Evolutionary conservation across 2,888 invertebrate species (phyloP).

Genomic region (Orchestes rusci): DNA sequence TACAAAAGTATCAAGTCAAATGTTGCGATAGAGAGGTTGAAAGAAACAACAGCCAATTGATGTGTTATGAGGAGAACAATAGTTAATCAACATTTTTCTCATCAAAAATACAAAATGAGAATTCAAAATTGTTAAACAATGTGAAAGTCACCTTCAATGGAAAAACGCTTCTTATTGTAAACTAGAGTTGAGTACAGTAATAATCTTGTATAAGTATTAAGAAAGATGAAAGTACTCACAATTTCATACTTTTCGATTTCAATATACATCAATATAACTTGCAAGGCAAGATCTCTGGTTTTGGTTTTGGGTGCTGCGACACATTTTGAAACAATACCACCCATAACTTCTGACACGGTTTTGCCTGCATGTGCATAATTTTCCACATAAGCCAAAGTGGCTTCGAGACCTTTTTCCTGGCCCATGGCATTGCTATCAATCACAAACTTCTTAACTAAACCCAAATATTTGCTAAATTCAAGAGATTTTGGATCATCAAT

Average conservation of each 20-base stretch:
- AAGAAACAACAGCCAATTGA: no score
- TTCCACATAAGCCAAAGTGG: slow-evolving; percentile 83
- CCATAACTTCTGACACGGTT: slow-evolving; percentile 75
- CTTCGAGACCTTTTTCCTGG: slow-evolving; percentile 92
- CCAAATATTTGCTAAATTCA: slow-evolving; percentile 87
- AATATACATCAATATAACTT: slow-evolving; percentile 86
- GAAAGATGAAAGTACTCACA: slow-evolving; percentile 43
- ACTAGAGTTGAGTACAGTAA: no score
- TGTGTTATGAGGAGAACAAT: no score
- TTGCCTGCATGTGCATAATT: slow-evolving; percentile 84
- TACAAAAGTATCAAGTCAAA: no score
- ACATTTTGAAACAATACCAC: slow-evolving; percentile 80
- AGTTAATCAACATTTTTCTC: no score
- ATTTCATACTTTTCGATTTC: slow-evolving; percentile 93
- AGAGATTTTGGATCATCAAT: slow-evolving; percentile 90
- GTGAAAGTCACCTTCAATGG: no score
- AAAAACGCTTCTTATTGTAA: no score
- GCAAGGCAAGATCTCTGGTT: slow-evolving; percentile 85
- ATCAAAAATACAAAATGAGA: no score
- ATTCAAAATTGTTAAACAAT: no score
- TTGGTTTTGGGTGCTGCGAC: slow-evolving; percentile 85
- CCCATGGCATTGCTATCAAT: slow-evolving; percentile 90
- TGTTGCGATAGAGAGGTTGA: no score
- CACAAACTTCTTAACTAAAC: slow-evolving; percentile 90
- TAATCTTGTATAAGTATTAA: no score